Evolutionary conservation across 37 sponge, comb jelly and placozoan species (phyloP).

Genomic region (Eunapius fragilis): DNA sequence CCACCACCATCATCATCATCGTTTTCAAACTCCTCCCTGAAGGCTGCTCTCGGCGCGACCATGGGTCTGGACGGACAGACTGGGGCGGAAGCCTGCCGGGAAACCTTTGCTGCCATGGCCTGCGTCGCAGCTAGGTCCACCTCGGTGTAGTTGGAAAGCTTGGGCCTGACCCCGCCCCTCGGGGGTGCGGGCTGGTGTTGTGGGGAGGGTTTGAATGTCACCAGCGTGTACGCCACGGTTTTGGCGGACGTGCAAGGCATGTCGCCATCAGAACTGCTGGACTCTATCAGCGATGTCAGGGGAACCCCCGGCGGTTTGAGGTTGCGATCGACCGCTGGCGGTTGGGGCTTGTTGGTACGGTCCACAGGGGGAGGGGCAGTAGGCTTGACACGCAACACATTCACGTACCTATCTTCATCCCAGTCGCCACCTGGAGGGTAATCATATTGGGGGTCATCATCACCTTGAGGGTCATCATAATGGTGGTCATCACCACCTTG

Average conservation of each 20-base stretch:
- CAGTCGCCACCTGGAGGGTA: background rate
- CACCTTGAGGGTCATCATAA: too few relatives aligned
- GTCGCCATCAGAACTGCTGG: background rate
- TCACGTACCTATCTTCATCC: background rate
- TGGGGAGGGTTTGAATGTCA: too few relatives aligned
- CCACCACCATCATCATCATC: background rate
- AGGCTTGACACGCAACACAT: background rate
- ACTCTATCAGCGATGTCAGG: background rate
- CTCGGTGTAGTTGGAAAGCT: constrained; percentile 26
- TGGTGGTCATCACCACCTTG: too few relatives aligned
- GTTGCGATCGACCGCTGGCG: constrained; percentile 36
- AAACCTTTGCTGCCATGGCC: background rate
- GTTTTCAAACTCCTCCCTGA: background rate
- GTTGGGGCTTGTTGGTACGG: constrained; percentile 7
- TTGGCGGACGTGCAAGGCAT: background rate
- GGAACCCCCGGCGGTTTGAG: constrained; percentile 10
- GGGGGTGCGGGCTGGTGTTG: background rate
- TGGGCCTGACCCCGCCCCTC: background rate
- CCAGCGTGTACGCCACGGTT: constrained; percentile 36
- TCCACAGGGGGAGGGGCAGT: constrained; percentile 26
- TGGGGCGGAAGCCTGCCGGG: background rate
- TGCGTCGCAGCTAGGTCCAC: constrained; percentile 28
- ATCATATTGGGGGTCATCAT: too few relatives aligned
- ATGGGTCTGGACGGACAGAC: background rate
- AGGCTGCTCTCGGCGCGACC: background rate